phyloP scores from a whole-genome alignment of 2,113 vertebrate species.

The Ictalurus punctatus region DNA sequence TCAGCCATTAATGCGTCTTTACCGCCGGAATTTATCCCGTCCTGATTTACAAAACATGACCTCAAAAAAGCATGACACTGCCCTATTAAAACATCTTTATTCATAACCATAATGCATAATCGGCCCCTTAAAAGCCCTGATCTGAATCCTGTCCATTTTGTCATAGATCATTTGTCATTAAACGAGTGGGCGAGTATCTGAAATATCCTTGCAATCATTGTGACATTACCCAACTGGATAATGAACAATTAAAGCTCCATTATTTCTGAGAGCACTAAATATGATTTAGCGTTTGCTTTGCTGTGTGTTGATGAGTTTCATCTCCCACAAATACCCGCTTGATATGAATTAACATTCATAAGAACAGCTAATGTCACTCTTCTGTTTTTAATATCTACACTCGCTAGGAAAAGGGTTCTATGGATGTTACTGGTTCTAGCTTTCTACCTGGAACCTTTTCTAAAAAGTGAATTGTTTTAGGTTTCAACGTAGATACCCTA shows the following conservation, averaged over 20 bases:
- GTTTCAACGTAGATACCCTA: background rate
- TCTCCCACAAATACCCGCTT: slow-evolving; percentile 34
- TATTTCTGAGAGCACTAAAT: slow-evolving; percentile 48
- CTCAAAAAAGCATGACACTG: slow-evolving; percentile 22
- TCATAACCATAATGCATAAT: slow-evolving; percentile 35
- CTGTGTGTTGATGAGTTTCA: slow-evolving; percentile 37
- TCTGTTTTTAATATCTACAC: background rate
- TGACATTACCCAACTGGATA: slow-evolving; percentile 54
- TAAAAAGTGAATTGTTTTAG: background rate
- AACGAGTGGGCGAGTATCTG: slow-evolving; percentile 54
- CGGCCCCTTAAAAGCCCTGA: slow-evolving; percentile 30
- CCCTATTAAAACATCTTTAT: slow-evolving; percentile 38
- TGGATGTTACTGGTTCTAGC: background rate
- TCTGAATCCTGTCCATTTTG: slow-evolving; percentile 50
- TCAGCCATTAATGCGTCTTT: slow-evolving; percentile 7
- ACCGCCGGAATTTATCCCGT: slow-evolving; percentile 6
- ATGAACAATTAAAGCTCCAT: slow-evolving; percentile 57
- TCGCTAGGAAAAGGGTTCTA: background rate
- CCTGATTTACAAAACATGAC: slow-evolving; percentile 36
- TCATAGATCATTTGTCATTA: slow-evolving; percentile 57
- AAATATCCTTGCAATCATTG: slow-evolving; percentile 54
- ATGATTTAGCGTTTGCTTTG: slow-evolving; percentile 36
- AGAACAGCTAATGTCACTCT: background rate
- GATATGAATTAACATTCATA: background rate
- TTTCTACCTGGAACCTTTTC: background rate